phyloP scores from a whole-genome alignment of 2,888 invertebrate species.

The Corythucha ciliata region DNA sequence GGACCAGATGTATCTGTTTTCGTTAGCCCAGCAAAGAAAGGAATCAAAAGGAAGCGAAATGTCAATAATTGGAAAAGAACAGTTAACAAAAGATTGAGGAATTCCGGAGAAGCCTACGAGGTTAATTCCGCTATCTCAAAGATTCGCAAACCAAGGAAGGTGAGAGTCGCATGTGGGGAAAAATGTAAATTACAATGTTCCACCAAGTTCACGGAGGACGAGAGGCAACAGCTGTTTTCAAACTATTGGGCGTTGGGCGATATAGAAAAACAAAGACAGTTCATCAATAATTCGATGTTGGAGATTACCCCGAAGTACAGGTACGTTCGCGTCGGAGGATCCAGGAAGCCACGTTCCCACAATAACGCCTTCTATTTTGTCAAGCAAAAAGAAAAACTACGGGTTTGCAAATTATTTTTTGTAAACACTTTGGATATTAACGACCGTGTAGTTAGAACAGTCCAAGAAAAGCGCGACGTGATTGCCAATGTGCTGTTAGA shows the following conservation, averaged over 20 bases:
- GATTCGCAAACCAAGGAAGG: no score
- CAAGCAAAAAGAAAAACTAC: no score
- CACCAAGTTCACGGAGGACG: slow-evolving; percentile 18
- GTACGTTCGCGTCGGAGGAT: background rate
- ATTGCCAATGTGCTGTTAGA: slow-evolving; percentile 13
- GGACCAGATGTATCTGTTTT: no score
- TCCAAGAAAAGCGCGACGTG: slow-evolving; percentile 17
- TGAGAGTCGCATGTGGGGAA: slow-evolving; percentile 21
- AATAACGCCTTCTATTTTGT: no score
- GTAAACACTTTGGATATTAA: slow-evolving; percentile 10
- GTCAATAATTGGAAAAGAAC: no score
- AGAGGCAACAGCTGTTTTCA: slow-evolving; percentile 16
- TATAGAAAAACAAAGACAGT: no score
- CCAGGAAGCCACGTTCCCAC: background rate
- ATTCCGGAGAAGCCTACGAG: no score
- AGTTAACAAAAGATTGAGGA: no score
- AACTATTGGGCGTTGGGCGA: slow-evolving; percentile 21
- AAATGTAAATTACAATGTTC: slow-evolving; percentile 17
- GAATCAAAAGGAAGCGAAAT: no score
- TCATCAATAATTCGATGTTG: slow-evolving; percentile 18
- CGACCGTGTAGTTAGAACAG: slow-evolving; percentile 12
- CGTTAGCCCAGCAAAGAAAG: no score
- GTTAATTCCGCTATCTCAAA: no score
- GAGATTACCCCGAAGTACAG: no score
- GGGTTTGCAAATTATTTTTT: slow-evolving; percentile 18